Percentiles rank a stretch among this genome's conserved stretches.
These are phyloP conservation scores for Hozukius guyotensis DNA, from an alignment of 2,797 vertebrate genomes.

Conservation along the genomic window DNA sequence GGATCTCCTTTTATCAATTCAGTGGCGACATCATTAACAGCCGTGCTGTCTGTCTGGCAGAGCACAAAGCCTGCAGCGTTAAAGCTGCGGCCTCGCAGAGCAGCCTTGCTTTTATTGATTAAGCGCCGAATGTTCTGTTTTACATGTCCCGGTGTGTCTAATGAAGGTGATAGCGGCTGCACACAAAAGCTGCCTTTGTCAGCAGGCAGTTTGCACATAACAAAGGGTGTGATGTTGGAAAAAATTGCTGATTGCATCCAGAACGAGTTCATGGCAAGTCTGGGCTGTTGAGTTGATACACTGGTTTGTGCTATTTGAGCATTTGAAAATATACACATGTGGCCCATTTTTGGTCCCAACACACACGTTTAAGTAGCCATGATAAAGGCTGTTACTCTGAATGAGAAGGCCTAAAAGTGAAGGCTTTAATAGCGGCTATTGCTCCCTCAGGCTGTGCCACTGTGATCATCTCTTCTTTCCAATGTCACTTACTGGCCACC, in stretches of 20 bases:
- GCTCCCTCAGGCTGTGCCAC: background rate
- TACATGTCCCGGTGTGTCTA: background rate
- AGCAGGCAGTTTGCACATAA: background rate
- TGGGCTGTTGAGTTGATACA: background rate
- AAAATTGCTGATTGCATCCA: background rate
- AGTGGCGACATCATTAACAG: constrained; percentile 20
- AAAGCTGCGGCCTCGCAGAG: constrained; percentile 14
- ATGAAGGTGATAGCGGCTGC: background rate
- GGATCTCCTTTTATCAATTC: constrained; percentile 19
- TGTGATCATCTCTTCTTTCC: background rate
- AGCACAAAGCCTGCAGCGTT: constrained; percentile 18
- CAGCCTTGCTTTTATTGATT: constrained; percentile 32
- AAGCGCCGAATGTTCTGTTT: constrained; percentile 22
- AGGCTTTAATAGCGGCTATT: constrained; percentile 2
- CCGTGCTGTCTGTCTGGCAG: constrained; percentile 30
- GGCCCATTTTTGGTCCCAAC: background rate
- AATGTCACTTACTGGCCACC: constrained; percentile 6
- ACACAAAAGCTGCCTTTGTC: background rate
- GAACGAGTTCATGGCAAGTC: background rate
- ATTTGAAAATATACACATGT: background rate
- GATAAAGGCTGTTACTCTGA: background rate
- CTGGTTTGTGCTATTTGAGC: background rate
- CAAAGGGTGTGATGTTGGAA: background rate
- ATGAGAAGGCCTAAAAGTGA: constrained; percentile 3
- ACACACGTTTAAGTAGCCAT: background rate